Percentiles rank a stretch among this genome's conserved stretches.
Evolutionary conservation across 53 echinoderm and acorn worm genomes (phyloP).

Genomic region (Apostichopus leukothele): DNA sequence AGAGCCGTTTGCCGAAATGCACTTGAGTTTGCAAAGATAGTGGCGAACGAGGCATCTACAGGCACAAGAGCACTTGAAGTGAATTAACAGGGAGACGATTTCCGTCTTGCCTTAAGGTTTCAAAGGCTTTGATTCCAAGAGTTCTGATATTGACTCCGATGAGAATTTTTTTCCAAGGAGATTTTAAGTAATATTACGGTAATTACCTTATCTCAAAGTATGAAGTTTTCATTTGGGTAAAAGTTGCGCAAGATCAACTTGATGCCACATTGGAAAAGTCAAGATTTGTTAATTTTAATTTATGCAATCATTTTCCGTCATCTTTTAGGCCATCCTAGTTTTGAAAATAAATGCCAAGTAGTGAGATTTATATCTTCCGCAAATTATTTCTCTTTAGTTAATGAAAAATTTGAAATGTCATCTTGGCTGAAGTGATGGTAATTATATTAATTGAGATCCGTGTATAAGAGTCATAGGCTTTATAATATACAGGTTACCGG

Average conservation of each 20-base stretch:
- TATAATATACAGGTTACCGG: background rate
- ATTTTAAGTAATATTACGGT: conserved; percentile 10
- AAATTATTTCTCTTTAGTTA: no score
- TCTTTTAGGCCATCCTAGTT: background rate
- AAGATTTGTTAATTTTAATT: conserved; percentile 10
- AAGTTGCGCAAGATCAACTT: background rate
- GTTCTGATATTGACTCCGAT: conserved; percentile 37
- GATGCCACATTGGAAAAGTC: conserved; percentile 5
- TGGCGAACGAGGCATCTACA: conserved; percentile 35
- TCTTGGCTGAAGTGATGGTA: background rate
- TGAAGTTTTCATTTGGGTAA: background rate
- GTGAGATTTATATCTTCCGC: background rate
- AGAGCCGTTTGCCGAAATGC: conserved; percentile 40
- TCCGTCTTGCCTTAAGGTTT: conserved; percentile 30
- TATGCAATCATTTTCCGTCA: background rate
- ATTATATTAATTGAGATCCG: conserved; percentile 39
- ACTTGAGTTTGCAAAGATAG: conserved; percentile 34
- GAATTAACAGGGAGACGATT: conserved; percentile 47
- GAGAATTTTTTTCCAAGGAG: conserved; percentile 19
- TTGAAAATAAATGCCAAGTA: background rate
- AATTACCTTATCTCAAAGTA: conserved; percentile 3
- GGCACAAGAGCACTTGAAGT: conserved; percentile 41
- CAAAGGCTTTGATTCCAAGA: conserved; percentile 22
- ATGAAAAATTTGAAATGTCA: conserved; percentile 4
- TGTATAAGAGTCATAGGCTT: background rate